A percentile compares a stretch with the other conserved stretches of the same genome.
These are phyloP conservation scores for Samia ricini DNA, from an alignment of 1,140 invertebrate species.

Conservation along the genomic window DNA sequence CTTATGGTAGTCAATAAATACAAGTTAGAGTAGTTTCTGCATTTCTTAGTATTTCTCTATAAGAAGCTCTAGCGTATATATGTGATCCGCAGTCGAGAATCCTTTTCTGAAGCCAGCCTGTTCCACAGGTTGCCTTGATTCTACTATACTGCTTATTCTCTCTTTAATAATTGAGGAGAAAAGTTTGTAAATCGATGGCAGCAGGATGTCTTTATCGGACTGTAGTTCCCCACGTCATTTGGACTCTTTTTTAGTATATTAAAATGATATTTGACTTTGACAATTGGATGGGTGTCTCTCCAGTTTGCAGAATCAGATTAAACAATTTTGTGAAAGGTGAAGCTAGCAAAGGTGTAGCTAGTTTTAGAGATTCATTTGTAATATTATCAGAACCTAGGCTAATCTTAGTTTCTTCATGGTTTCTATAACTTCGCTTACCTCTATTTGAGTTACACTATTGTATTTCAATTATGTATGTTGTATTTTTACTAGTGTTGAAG, in stretches of 20 bases:
- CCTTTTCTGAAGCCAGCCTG: constrained; percentile 13
- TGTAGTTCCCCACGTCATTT: constrained; percentile 6
- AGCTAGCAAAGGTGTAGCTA: background rate
- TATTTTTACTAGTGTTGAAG: background rate
- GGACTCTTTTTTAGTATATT: constrained; percentile 15
- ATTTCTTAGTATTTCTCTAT: background rate
- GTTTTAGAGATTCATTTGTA: constrained; percentile 4
- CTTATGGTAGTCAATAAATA: background rate
- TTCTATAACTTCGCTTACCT: constrained; percentile 5
- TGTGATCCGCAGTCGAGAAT: background rate
- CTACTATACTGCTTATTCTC: constrained; percentile 8
- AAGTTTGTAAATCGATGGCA: constrained; percentile 2
- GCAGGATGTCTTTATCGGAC: constrained; percentile 10
- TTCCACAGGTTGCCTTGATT: constrained; percentile 8
- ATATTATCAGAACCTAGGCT: constrained; percentile 5
- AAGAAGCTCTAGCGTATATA: background rate
- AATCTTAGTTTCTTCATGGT: background rate
- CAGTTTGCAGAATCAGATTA: constrained; percentile 3
- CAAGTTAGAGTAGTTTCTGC: background rate
- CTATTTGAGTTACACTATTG: background rate
- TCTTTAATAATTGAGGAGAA: constrained; percentile 9
- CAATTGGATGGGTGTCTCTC: constrained; percentile 8
- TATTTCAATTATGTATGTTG: background rate
- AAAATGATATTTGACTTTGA: constrained; percentile 9
- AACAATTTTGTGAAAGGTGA: constrained; percentile 1